Percentiles rank a stretch among this genome's conserved stretches.
Conservation (phyloP, 2,888 invertebrate genomes). For the Melolontha melolontha region DNA sequence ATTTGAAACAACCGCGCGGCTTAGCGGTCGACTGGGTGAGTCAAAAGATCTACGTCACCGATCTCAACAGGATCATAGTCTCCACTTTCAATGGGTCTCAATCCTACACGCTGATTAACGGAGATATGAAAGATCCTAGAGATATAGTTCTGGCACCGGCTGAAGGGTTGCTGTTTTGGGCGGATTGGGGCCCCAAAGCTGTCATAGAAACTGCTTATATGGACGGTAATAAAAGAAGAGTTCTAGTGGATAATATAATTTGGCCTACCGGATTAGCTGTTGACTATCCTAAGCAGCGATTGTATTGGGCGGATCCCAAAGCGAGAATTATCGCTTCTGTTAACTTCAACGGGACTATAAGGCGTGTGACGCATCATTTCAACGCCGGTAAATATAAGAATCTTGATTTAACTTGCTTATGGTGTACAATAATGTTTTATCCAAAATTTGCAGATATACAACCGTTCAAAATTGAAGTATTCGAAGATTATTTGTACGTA, state of each 20-base stretch:
- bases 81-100: slow-evolving; percentile 71
- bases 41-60: slow-evolving; percentile 78
- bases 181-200: slow-evolving; percentile 75
- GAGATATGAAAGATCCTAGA: slow-evolving; percentile 71
- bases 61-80: slow-evolving; percentile 66
- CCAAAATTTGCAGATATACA: slow-evolving; percentile 66
- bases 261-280: slow-evolving; percentile 84
- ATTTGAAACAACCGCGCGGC: slow-evolving; percentile 76
- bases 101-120: slow-evolving; percentile 68
- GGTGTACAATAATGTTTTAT: too few species aligned
- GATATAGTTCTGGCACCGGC: slow-evolving; percentile 78
- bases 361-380: slow-evolving; percentile 72
- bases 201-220: slow-evolving; percentile 75
- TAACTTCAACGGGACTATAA: slow-evolving; percentile 75
- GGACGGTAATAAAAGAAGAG: slow-evolving; percentile 70
- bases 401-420: not conserved
- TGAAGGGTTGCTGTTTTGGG: slow-evolving; percentile 80
- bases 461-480: slow-evolving; percentile 79
- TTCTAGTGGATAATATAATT: slow-evolving; percentile 70
- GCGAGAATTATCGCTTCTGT: slow-evolving; percentile 78
- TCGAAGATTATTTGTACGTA: slow-evolving; percentile 78
- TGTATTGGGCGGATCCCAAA: slow-evolving; percentile 90
- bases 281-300: slow-evolving; percentile 77
- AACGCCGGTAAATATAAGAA: slow-evolving; percentile 62
- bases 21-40: slow-evolving; percentile 80